Percentiles rank a stretch among this genome's conserved stretches.
These are phyloP conservation scores for Caenorhabditis virilis DNA, from an alignment of 2,888 invertebrate species.

Conservation along the genomic window DNA sequence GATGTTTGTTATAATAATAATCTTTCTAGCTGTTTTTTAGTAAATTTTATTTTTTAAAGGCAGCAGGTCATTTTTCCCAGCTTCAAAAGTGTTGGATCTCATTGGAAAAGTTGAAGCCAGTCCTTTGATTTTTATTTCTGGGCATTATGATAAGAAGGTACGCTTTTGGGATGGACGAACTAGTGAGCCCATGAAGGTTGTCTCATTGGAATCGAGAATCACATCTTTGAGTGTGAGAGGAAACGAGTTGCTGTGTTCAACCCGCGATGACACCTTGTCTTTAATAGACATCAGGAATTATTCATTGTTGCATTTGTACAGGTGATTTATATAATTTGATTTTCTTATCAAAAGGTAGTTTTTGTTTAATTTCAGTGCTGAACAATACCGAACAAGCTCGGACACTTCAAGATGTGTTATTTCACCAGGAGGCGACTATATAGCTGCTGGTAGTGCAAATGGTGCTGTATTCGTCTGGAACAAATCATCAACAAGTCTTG, in stretches of 20 bases:
- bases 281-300: slow-evolving; percentile 87
- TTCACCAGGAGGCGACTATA: slow-evolving; percentile 44
- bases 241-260: slow-evolving; percentile 86
- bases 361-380: slow-evolving; percentile 76
- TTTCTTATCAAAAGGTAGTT: background rate
- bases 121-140: slow-evolving; percentile 69
- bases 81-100: slow-evolving; percentile 57
- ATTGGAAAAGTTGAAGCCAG: slow-evolving; percentile 72
- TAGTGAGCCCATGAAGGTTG: slow-evolving; percentile 80
- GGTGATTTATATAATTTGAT: slow-evolving; percentile 69
- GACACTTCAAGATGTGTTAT: slow-evolving; percentile 56
- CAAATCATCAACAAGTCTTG: slow-evolving; percentile 30
- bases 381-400: slow-evolving; percentile 78
- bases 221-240: slow-evolving; percentile 71
- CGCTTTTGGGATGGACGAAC: slow-evolving; percentile 90
- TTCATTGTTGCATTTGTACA: slow-evolving; percentile 75
- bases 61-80: slow-evolving; percentile 57
- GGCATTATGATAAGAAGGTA: slow-evolving; percentile 95
- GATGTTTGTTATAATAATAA: no score
- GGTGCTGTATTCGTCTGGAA: slow-evolving; percentile 43
- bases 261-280: slow-evolving; percentile 91
- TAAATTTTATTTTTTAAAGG: slow-evolving; percentile 26
- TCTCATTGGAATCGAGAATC: slow-evolving; percentile 62
- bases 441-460: slow-evolving; percentile 36
- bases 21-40: no score